Evolutionary conservation across 1,140 invertebrate species (phyloP).

Genomic region (Trachymyrmex cornetzi): DNA sequence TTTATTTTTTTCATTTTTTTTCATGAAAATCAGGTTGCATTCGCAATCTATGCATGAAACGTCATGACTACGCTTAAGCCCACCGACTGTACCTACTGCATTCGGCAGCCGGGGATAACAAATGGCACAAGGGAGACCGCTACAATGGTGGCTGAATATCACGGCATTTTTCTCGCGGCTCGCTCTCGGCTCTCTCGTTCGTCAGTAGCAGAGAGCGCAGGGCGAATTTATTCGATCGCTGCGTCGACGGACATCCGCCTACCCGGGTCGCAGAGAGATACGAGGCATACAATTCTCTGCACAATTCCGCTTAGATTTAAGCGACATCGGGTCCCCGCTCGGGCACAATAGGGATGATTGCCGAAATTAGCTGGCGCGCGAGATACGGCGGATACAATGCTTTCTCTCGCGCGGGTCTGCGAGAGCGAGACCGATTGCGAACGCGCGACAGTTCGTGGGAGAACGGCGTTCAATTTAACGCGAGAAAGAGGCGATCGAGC

Average conservation of each 20-base stretch:
- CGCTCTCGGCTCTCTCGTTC: not conserved
- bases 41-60: constrained; percentile 21
- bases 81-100: constrained; percentile 22
- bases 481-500: constrained; percentile 36
- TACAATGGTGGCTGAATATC: constrained; percentile 58
- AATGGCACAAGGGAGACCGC: constrained; percentile 49
- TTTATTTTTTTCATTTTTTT: not conserved
- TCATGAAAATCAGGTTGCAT: not conserved
- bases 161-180: constrained; percentile 45
- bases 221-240: constrained; percentile 43
- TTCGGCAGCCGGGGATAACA: constrained; percentile 49
- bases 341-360: constrained; percentile 80
- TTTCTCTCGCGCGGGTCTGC: constrained; percentile 21
- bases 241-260: constrained; percentile 45
- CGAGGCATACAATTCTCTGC: not conserved
- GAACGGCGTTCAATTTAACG: not conserved
- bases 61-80: constrained; percentile 29
- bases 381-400: constrained; percentile 59
- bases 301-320: constrained; percentile 73
- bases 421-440: constrained; percentile 23
- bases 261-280: constrained; percentile 15
- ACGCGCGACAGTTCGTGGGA: not conserved
- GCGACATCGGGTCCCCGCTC: constrained; percentile 64
- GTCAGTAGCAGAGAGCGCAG: not conserved
- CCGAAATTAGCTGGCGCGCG: constrained; percentile 77